These are phyloP conservation scores for Falco punctatus DNA, from an alignment of 2,113 vertebrate species.

Conservation along the genomic window DNA sequence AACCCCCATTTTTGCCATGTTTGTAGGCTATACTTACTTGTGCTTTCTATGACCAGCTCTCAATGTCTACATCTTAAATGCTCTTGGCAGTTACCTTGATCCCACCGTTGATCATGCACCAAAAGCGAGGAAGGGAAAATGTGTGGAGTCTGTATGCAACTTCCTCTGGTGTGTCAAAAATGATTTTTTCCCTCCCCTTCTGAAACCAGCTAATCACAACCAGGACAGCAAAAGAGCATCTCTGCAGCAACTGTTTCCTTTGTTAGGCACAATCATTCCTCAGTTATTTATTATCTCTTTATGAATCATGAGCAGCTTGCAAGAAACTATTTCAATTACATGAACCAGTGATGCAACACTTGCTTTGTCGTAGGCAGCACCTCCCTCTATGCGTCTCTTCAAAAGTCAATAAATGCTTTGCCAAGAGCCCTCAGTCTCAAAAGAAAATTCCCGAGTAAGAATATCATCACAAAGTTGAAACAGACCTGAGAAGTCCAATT, in stretches of 20 bases:
- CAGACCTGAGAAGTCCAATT: background rate
- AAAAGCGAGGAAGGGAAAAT: background rate
- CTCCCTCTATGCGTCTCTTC: background rate
- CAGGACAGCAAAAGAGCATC: background rate
- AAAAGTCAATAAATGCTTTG: conserved; percentile 29
- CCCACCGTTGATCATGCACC: background rate
- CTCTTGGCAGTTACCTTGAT: background rate
- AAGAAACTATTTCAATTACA: conserved; percentile 16
- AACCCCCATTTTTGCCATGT: background rate
- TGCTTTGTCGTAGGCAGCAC: background rate
- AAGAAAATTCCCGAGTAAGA: background rate
- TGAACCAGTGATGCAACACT: background rate
- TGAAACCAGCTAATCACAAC: conserved; percentile 23
- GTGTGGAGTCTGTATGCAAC: background rate
- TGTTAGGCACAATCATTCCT: background rate
- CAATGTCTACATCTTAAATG: background rate
- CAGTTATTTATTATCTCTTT: conserved; percentile 30
- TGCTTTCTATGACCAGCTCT: background rate
- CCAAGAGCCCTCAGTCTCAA: background rate
- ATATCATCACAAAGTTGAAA: background rate
- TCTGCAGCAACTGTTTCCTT: conserved; percentile 1
- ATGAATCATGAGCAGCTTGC: background rate
- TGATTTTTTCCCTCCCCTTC: background rate
- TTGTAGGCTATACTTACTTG: background rate
- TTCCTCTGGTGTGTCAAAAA: background rate